Evolutionary conservation across 2,113 vertebrate genomes (phyloP).

Genomic region (Suricata suricatta): DNA sequence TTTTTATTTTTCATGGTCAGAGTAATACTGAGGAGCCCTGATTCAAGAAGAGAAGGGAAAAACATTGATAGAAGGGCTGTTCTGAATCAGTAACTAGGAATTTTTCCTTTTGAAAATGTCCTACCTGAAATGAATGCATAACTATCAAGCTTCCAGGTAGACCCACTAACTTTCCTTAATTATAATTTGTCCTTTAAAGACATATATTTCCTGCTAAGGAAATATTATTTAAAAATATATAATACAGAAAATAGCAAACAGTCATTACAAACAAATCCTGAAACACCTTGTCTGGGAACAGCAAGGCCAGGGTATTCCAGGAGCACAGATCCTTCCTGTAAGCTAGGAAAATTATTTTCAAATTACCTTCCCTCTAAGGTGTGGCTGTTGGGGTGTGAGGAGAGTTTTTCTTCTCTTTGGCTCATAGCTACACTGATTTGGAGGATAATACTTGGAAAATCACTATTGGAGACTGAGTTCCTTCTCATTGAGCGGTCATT

Average conservation of each 20-base stretch:
- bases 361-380: background rate
- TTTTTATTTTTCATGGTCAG: slow-evolving; percentile 15
- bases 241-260: background rate
- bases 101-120: slow-evolving; percentile 22
- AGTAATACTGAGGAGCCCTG: slow-evolving; percentile 3
- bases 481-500: background rate
- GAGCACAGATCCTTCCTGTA: background rate
- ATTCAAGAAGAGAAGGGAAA: background rate
- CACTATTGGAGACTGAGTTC: background rate
- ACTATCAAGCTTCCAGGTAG: slow-evolving; percentile 16
- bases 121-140: slow-evolving; percentile 43
- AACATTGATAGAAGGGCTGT: background rate
- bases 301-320: background rate
- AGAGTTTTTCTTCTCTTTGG: background rate
- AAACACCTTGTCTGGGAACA: background rate
- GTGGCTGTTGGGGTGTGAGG: background rate
- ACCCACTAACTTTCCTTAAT: background rate
- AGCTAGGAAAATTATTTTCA: background rate
- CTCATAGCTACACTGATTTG: background rate
- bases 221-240: slow-evolving; percentile 40
- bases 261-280: background rate
- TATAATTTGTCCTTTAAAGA: background rate
- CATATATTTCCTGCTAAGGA: background rate
- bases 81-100: background rate
- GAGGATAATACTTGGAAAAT: background rate